A percentile compares a stretch with the other conserved stretches of the same genome.
These are phyloP conservation scores for Apis mellifera DNA, from an alignment of 1,140 invertebrate genomes.

Conservation along the genomic window DNA sequence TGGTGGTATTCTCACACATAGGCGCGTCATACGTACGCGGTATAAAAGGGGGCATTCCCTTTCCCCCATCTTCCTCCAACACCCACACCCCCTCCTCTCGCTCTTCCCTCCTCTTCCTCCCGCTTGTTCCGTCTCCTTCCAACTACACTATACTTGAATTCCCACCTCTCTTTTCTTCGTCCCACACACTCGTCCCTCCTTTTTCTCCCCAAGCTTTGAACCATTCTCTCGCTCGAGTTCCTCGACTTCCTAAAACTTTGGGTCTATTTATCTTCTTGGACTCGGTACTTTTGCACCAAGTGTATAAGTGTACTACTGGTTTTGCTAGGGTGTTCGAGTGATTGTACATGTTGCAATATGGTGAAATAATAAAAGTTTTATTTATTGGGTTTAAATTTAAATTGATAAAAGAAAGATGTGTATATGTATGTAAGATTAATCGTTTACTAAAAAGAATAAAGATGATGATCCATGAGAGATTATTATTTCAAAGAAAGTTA, in stretches of 20 bases:
- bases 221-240: not conserved
- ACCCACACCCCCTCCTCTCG: not conserved
- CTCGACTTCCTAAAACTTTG: not conserved
- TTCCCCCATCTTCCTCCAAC: slow-evolving; percentile 11
- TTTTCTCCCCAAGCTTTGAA: not conserved
- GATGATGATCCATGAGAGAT: too few species aligned
- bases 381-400: too few species aligned
- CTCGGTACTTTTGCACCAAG: not conserved
- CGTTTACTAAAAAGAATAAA: too few species aligned
- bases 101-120: not conserved
- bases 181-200: not conserved
- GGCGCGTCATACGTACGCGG: slow-evolving; percentile 54
- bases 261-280: not conserved
- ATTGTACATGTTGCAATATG: too few species aligned
- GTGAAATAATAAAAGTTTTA: too few species aligned
- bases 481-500: too few species aligned
- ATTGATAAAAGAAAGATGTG: too few species aligned
- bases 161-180: not conserved
- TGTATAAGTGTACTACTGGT: not conserved
- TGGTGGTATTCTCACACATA: slow-evolving; percentile 68
- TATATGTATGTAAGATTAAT: too few species aligned
- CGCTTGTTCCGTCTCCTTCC: not conserved
- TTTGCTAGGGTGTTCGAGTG: too few species aligned
- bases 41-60: slow-evolving; percentile 55
- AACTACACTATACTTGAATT: too few species aligned